Percentiles rank a stretch among this genome's conserved stretches.
Evolutionary conservation across 2,797 vertebrate genomes (phyloP).

Genomic region (Bovichtus diacanthus): DNA sequence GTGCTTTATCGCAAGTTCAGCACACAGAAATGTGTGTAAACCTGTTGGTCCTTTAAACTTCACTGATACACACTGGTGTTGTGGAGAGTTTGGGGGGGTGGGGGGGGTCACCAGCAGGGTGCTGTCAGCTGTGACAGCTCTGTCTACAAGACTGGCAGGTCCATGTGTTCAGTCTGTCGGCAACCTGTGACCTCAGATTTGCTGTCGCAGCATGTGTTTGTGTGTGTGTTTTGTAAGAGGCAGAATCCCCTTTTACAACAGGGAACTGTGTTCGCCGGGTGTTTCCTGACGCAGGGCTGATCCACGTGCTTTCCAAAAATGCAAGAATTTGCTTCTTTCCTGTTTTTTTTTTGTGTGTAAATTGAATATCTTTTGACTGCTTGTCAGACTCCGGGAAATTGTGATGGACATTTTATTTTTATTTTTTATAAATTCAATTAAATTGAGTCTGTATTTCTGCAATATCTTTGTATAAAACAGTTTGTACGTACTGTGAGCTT

Average conservation of each 20-base stretch:
- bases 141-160: constrained; percentile 63
- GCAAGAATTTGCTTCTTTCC: background rate
- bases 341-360: background rate
- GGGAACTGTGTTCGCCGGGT: background rate
- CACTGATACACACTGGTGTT: background rate
- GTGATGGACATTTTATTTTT: too few species aligned
- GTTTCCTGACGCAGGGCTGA: background rate
- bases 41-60: background rate
- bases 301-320: background rate
- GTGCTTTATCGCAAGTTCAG: background rate
- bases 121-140: constrained; percentile 61
- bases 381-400: too few species aligned
- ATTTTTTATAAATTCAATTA: too few species aligned
- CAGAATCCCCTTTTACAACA: constrained; percentile 24
- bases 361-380: too few species aligned
- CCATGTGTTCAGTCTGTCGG: constrained; percentile 64
- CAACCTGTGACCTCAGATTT: constrained; percentile 73
- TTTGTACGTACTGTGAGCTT: background rate
- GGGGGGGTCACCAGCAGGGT: background rate
- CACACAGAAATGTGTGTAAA: background rate
- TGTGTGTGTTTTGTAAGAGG: constrained; percentile 6
- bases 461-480: background rate
- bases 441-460: background rate
- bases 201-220: constrained; percentile 47
- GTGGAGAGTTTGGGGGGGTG: background rate